Evolutionary conservation across 2,797 vertebrate species (phyloP).

Genomic region (Pagetopsis macropterus): DNA sequence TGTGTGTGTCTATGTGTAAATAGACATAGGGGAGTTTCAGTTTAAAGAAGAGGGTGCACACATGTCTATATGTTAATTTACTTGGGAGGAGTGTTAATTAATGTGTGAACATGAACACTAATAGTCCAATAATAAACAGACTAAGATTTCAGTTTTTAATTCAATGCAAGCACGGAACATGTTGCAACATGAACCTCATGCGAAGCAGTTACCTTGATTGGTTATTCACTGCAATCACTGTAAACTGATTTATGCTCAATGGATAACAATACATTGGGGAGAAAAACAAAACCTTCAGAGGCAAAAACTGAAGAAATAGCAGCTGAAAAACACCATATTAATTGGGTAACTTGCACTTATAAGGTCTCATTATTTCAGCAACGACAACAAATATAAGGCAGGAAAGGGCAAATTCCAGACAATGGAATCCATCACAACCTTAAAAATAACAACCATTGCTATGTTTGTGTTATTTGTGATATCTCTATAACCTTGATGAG

Average conservation of each 20-base stretch:
- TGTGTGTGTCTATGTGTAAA: constrained; percentile 6
- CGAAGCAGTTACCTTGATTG: no score
- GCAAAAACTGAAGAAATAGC: neutral
- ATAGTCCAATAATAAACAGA: neutral
- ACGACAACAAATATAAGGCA: neutral
- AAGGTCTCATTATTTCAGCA: constrained; percentile 23
- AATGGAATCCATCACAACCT: constrained; percentile 22
- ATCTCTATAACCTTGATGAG: constrained; percentile 33
- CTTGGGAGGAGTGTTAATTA: neutral
- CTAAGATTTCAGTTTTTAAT: neutral
- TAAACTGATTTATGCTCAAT: neutral
- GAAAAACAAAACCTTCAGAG: neutral
- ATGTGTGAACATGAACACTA: neutral
- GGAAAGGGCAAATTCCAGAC: constrained; percentile 19
- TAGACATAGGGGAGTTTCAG: neutral
- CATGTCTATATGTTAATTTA: neutral
- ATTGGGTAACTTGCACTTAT: constrained; percentile 23
- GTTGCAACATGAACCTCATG: neutral
- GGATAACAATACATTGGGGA: neutral
- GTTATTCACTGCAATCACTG: no score
- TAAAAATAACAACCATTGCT: constrained; percentile 13
- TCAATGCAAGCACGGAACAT: neutral
- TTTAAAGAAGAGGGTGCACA: neutral
- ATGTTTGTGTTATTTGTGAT: constrained; percentile 24
- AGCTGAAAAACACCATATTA: constrained; percentile 13